Conservation (phyloP, 2,888 invertebrate genomes). For the Phortica magna region DNA sequence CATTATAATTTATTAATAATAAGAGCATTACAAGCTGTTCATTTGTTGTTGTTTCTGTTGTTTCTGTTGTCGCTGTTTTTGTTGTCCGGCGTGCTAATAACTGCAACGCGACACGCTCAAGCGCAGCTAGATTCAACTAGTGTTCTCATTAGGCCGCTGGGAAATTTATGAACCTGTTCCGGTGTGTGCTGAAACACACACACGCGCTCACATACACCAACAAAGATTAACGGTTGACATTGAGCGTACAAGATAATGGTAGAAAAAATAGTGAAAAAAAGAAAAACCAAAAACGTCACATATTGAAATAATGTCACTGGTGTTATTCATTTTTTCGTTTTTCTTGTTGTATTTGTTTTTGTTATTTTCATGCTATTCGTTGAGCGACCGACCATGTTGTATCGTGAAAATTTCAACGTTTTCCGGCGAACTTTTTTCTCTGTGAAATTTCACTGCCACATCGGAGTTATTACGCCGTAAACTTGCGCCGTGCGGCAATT, state of each 20-base stretch:
- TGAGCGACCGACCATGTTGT: too few species aligned
- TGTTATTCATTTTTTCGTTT: constrained; percentile 24
- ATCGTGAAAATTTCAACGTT: too few species aligned
- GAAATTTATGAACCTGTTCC: constrained; percentile 71
- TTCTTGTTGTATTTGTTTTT: constrained; percentile 42
- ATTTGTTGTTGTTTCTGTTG: neutral
- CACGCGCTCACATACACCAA: constrained; percentile 11
- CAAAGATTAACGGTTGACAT: neutral
- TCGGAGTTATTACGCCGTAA: too few species aligned
- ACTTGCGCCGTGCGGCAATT: too few species aligned
- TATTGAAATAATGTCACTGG: too few species aligned
- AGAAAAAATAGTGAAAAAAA: neutral
- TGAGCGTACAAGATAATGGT: too few species aligned
- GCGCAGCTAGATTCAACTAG: neutral
- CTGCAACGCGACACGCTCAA: neutral
- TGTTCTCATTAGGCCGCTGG: constrained; percentile 51
- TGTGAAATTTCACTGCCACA: too few species aligned
- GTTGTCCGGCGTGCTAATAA: neutral
- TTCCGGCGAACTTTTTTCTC: too few species aligned
- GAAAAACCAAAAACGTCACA: neutral
- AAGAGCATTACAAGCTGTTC: neutral
- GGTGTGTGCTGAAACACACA: constrained; percentile 48
- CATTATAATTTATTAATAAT: neutral
- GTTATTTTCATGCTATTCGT: constrained; percentile 32
- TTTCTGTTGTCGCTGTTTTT: neutral